Base-by-base conservation (phyloP, 2,888 invertebrate species). In the Pheosia tremula region DNA sequence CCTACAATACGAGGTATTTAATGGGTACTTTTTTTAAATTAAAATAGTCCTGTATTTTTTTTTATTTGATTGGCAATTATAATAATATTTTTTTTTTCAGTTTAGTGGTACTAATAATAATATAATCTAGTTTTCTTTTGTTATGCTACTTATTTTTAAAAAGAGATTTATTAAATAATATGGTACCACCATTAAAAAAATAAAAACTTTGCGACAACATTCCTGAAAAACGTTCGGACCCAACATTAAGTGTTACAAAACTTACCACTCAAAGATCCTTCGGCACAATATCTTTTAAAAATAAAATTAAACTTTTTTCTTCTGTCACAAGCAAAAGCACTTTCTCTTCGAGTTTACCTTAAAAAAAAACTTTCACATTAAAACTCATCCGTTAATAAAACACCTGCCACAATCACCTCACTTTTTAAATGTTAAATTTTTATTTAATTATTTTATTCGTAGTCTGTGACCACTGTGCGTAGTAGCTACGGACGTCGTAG, bases 401-500 rank as follows among this genome's bases (percentile, higher is more conserved):
- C 38, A 55, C 53, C 36, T 55, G 55, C 39, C 55, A 38, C 39
- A 39, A 7, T n/a, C 39, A 38, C n/a, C n/a, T 55, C 38, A 55
- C 55, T 39, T 39, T 24, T 13, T 49, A 13, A 43, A 9, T 43
- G 9, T 43, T 24, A 1, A 1, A 43, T 43, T 47, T 47, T 47
- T 47, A n/a, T 47, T n/a, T n/a, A n/a, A 47, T 47, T 47, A n/a
- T n/a, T 47, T 47, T n/a, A 47, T 47, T n/a, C n/a, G 47, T 47
- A 47, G n/a, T 11, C n/a, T 47, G n/a, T 11, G 68, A 68, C 68
- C 60, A 66, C 63, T 68, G 67, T 68, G 66, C 68, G 68, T 63
- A 56, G 59, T 50, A 52, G 61, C 71, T 68, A 71, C 70, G 75
- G 36, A 47, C 45, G 55, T 60, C 72, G 78, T 74, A 74, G 71